Evolutionary conservation across 2,888 invertebrate genomes (phyloP), one percentile per base, ranked within the genome.

Genomic region (Calameuta filiformis): DNA sequence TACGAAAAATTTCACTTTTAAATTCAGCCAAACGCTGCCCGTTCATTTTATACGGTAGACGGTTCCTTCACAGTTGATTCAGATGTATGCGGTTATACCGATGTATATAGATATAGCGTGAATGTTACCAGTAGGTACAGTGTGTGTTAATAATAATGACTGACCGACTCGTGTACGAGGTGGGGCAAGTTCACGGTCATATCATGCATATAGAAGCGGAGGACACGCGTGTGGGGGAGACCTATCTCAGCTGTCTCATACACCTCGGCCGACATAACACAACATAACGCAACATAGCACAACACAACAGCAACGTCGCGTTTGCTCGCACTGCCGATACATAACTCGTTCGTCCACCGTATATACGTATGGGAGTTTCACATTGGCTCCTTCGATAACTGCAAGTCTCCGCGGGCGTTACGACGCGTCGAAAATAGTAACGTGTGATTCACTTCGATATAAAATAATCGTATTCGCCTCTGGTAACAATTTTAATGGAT

Each of bases 141-240:
- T 84, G 83, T 85, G 84, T 81, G 86, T 87, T 85, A 87, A 88
- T 87, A 88, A 89, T 89, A 88, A 89, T 87, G 88, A 86, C 85
- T 85, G 88, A 87, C 85, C 86, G 85, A 85, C 82, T 86, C 82
- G 84, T 82, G 83, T 75, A 56, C 83, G 82, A 86, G 86, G 86
- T 85, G 85, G 88, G 88, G 87, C 89, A 90, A 90, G 90, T 90
- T 90, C 90, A 90, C 81, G 90, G 89, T 85, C 89, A 86, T 85
- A 82, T 85, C 82, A 81, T 84, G 85, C 82, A 82, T 82, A 84
- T 82, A 84, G 82, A 86, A 76, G 74, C 75, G 79, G 83, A 74
- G 74, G 74, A 35, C 74, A 30, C 35, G 4, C 35, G 74, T 74
- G 74, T 74, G 71, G 12, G 71, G 71, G 74, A 35, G 74, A 74